A percentile compares a stretch with the other conserved stretches of the same genome.
These are phyloP conservation scores for Pedetes capensis DNA, from an alignment of 2,113 vertebrate species.

Conservation along the genomic window DNA sequence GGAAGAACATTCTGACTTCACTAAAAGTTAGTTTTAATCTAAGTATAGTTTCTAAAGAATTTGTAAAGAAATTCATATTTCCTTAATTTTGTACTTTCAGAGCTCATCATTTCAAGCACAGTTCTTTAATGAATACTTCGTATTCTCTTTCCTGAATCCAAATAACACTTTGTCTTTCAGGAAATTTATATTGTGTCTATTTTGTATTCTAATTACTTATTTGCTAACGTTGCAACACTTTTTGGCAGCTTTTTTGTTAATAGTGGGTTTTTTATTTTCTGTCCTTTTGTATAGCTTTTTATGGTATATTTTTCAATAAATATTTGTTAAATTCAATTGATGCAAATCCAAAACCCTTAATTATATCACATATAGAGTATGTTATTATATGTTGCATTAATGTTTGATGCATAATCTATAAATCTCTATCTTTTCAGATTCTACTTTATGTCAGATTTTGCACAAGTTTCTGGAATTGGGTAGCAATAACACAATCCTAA, in stretches of 20 bases:
- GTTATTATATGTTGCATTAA: not conserved
- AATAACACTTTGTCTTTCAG: not conserved
- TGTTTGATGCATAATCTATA: not conserved
- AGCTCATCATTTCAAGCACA: not conserved
- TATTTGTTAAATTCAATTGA: conserved; percentile 7
- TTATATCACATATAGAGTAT: not conserved
- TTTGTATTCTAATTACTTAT: not conserved
- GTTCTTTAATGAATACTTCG: not conserved
- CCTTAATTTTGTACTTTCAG: not conserved
- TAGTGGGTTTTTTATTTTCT: not conserved
- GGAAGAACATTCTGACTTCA: not conserved
- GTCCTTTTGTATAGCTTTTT: not conserved
- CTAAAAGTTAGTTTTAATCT: conserved; percentile 20
- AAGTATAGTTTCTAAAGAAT: not conserved
- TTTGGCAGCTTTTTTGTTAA: not conserved
- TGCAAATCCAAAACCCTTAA: not conserved
- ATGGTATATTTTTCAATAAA: not conserved
- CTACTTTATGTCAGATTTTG: not conserved
- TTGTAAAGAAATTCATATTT: not conserved
- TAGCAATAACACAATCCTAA: not conserved
- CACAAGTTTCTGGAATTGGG: not conserved
- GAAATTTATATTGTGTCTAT: not conserved
- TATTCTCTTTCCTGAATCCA: not conserved
- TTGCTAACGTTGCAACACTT: not conserved
- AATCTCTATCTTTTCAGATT: conserved; percentile 17